Percentiles rank a stretch among this genome's conserved stretches.
These are phyloP conservation scores for Neodiprion pinetum DNA, from an alignment of 1,140 invertebrate species.

Conservation along the genomic window DNA sequence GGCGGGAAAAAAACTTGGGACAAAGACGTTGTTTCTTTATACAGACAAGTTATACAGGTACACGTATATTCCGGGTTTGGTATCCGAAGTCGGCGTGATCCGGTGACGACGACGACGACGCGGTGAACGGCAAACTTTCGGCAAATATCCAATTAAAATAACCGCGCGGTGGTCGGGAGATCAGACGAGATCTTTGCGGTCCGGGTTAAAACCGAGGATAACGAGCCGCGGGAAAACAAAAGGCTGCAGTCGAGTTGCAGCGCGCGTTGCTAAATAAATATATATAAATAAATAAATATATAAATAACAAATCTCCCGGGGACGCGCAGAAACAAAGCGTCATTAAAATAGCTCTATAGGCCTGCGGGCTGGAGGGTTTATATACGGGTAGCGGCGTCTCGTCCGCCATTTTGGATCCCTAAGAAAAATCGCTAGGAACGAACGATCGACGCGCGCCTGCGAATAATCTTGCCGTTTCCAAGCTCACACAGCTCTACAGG, in stretches of 20 bases:
- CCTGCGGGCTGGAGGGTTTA: slow-evolving; percentile 24
- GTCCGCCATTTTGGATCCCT: not conserved
- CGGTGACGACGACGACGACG: not conserved
- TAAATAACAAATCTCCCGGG: not conserved
- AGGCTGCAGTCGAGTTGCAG: slow-evolving; percentile 32
- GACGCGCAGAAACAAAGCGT: slow-evolving; percentile 49
- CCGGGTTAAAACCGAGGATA: slow-evolving; percentile 27
- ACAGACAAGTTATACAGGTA: too few relatives aligned
- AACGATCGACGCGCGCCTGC: not conserved
- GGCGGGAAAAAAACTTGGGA: too few relatives aligned
- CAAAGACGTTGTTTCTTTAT: too few relatives aligned
- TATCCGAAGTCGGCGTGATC: not conserved
- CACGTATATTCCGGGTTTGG: too few relatives aligned
- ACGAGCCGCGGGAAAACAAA: slow-evolving; percentile 31
- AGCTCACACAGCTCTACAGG: not conserved
- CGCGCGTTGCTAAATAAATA: slow-evolving; percentile 17
- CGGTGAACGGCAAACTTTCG: slow-evolving; percentile 30
- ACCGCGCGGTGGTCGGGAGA: slow-evolving; percentile 43
- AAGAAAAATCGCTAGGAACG: not conserved
- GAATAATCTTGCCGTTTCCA: not conserved
- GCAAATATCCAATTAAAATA: slow-evolving; percentile 64
- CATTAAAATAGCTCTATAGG: slow-evolving; percentile 56
- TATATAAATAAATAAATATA: slow-evolving; percentile 2
- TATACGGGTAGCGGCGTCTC: not conserved
- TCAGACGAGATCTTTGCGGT: slow-evolving; percentile 29